These are phyloP conservation scores for Diplogasteroides magnus DNA, from an alignment of 1,140 invertebrate genomes.

Conservation along the genomic window DNA sequence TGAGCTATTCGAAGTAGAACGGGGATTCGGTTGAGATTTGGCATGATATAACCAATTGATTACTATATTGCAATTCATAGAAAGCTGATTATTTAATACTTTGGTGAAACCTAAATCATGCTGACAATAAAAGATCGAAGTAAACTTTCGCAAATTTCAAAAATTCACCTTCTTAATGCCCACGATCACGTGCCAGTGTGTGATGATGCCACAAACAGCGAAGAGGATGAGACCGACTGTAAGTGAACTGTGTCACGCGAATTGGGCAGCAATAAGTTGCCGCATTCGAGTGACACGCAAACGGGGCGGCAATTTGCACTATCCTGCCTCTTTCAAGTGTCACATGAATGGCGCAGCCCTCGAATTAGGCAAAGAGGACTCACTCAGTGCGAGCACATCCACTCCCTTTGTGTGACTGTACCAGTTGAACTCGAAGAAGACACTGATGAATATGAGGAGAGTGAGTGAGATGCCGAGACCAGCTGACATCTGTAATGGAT, in stretches of 20 bases:
- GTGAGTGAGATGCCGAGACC: slow-evolving; percentile 48
- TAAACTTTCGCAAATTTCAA: too few species aligned
- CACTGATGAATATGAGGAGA: slow-evolving; percentile 43
- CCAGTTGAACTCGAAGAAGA: slow-evolving; percentile 54
- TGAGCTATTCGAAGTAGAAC: too few species aligned
- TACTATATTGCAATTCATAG: too few species aligned
- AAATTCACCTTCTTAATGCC: slow-evolving; percentile 40
- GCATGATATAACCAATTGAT: too few species aligned
- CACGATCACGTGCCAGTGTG: slow-evolving; percentile 44
- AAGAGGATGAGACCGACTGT: slow-evolving; percentile 46
- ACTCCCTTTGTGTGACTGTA: slow-evolving; percentile 47
- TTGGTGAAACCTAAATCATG: too few species aligned
- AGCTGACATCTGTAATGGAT: slow-evolving; percentile 41
- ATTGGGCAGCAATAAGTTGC: slow-evolving; percentile 2
- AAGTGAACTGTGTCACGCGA: background rate
- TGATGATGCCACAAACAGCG: slow-evolving; percentile 39
- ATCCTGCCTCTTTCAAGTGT: slow-evolving; percentile 3
- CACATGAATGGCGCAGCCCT: background rate
- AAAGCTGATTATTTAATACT: too few species aligned
- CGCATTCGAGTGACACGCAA: background rate
- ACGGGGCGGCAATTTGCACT: background rate
- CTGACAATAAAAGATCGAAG: too few species aligned
- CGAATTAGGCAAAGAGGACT: slow-evolving; percentile 7
- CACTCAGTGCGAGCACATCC: slow-evolving; percentile 42
- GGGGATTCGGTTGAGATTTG: too few species aligned